These are phyloP conservation scores for Agapornis roseicollis DNA, from an alignment of 2,113 vertebrate genomes.

Conservation along the genomic window DNA sequence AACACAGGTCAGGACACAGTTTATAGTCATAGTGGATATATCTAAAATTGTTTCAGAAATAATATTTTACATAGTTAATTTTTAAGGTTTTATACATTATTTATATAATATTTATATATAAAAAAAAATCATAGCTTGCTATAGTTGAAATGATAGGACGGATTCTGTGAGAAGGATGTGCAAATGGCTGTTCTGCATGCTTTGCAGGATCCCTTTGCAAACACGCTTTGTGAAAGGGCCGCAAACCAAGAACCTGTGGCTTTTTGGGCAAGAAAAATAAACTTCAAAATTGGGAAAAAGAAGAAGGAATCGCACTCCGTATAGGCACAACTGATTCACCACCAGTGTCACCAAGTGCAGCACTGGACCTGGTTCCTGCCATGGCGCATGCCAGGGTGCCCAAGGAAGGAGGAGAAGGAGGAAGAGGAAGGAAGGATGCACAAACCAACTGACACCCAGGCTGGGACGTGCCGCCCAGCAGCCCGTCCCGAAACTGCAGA, in stretches of 20 bases:
- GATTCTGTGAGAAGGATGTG: conserved; percentile 89
- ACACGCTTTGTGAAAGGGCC: conserved; percentile 68
- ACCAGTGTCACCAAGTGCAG: background rate
- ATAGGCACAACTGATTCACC: background rate
- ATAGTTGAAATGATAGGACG: conserved; percentile 95
- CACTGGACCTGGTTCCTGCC: conserved; percentile 11
- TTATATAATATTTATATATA: conserved; percentile 99
- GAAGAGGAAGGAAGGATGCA: background rate
- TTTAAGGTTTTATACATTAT: conserved; percentile 99
- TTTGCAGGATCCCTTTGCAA: conserved; percentile 75
- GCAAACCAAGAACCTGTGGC: conserved; percentile 73
- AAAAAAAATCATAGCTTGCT: conserved; percentile 85
- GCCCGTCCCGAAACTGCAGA: conserved; percentile 80
- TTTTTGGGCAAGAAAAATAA: conserved; percentile 42
- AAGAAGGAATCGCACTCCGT: background rate
- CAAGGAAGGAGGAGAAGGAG: background rate
- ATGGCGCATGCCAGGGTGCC: background rate
- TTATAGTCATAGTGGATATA: conserved; percentile 98
- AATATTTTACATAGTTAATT: conserved; percentile 99
- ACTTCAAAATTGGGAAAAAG: background rate
- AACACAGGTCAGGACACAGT: conserved; percentile 97
- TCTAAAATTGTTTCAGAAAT: conserved; percentile 94
- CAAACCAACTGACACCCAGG: conserved; percentile 55
- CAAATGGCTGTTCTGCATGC: conserved; percentile 79
- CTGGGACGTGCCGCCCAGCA: conserved; percentile 87